phyloP scores from a whole-genome alignment of 2,888 invertebrate species.

The Napeogenes inachia region DNA sequence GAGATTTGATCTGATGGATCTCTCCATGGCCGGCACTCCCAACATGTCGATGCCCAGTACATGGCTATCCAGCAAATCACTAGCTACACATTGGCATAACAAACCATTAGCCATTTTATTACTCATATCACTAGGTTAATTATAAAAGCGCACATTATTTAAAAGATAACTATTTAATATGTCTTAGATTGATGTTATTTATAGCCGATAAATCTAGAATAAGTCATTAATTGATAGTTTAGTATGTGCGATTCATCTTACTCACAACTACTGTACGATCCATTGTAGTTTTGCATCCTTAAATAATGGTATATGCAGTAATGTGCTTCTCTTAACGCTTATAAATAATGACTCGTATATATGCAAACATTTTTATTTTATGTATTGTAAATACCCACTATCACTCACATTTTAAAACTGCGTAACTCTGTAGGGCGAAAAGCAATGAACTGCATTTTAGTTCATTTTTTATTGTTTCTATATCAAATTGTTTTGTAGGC shows the following conservation, averaged over 20 bases:
- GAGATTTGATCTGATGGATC: conserved; percentile 64
- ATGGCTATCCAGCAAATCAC: conserved; percentile 74
- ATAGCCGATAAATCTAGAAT: conserved; percentile 41
- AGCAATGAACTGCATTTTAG: conserved; percentile 34
- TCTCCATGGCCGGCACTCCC: conserved; percentile 59
- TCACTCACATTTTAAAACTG: conserved; percentile 3
- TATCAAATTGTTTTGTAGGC: conserved; percentile 22
- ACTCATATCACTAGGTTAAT: conserved; percentile 65
- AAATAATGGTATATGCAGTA: conserved; percentile 5
- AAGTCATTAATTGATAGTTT: conserved; percentile 44
- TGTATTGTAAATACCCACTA: conserved; percentile 21
- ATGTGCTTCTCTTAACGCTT: conserved; percentile 6
- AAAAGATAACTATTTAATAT: conserved; percentile 51
- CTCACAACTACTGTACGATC: conserved; percentile 69
- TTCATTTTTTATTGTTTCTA: conserved; percentile 30
- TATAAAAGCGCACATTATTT: conserved; percentile 54
- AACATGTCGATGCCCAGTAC: conserved; percentile 66
- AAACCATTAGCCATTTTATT: conserved; percentile 68
- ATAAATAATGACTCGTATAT: conserved; percentile 4
- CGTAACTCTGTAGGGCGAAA: conserved; percentile 11
- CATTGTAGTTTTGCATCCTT: conserved; percentile 64
- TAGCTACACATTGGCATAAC: conserved; percentile 66
- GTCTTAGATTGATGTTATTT: conserved; percentile 28
- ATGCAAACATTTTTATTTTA: conserved; percentile 10
- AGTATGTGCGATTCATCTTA: conserved; percentile 34